Conservation (phyloP, 2,888 invertebrate species). For the Campoplex nolae region DNA sequence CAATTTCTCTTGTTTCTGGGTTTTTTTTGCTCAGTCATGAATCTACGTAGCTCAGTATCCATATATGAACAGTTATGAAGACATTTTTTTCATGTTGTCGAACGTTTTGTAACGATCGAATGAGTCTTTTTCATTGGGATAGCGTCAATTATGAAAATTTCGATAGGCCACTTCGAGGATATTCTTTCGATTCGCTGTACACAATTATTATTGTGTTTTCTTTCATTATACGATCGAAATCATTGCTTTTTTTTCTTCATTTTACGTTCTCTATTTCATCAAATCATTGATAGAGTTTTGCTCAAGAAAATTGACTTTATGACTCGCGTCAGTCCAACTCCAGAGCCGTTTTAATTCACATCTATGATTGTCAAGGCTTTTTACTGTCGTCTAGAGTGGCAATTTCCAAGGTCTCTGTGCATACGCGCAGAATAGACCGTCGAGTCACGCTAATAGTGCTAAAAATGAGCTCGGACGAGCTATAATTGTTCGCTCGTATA, state of each 20-base stretch:
- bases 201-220: background rate
- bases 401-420: constrained; percentile 54
- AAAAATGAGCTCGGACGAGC: constrained; percentile 48
- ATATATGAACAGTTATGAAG: constrained; percentile 29
- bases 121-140: background rate
- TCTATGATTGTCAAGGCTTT: constrained; percentile 47
- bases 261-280: background rate
- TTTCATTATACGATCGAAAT: background rate
- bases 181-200: background rate
- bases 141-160: background rate
- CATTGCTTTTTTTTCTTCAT: background rate
- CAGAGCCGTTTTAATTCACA: constrained; percentile 49
- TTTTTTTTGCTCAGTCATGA: constrained; percentile 1
- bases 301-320: background rate
- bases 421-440: constrained; percentile 38
- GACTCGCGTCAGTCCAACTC: constrained; percentile 14
- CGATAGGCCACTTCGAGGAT: background rate
- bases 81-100: background rate
- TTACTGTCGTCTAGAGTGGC: constrained; percentile 42
- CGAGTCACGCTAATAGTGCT: constrained; percentile 58
- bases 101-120: background rate
- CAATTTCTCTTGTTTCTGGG: background rate
- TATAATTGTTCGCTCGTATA: constrained; percentile 46
- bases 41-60: background rate
- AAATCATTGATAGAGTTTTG: background rate